These are phyloP conservation scores for Saturnia pavonia DNA, from an alignment of 2,888 invertebrate genomes.

Conservation along the genomic window DNA sequence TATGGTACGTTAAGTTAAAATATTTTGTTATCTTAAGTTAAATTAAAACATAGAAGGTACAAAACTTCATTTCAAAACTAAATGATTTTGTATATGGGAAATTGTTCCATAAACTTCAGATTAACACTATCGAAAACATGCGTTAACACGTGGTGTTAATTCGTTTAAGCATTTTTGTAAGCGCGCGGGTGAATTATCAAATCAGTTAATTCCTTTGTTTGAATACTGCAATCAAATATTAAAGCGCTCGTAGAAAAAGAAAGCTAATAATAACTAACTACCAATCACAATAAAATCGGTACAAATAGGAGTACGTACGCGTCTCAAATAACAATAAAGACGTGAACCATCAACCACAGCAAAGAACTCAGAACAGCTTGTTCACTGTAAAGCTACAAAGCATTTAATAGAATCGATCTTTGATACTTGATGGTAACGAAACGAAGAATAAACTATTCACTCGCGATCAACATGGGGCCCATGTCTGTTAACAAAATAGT, in stretches of 20 bases:
- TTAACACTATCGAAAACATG: conserved; percentile 40
- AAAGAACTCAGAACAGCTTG: background rate
- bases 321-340: conserved; percentile 41
- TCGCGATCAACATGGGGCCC: too few relatives aligned
- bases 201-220: background rate
- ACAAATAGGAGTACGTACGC: conserved; percentile 27
- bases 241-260: background rate
- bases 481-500: too few relatives aligned
- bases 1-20: too few relatives aligned
- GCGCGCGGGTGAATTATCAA: background rate
- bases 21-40: too few relatives aligned
- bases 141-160: conserved; percentile 39
- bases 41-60: too few relatives aligned
- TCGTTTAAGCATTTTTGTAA: conserved; percentile 33
- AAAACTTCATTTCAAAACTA: too few relatives aligned
- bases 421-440: too few relatives aligned
- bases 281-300: conserved; percentile 17
- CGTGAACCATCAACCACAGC: conserved; percentile 32
- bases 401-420: too few relatives aligned
- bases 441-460: too few relatives aligned
- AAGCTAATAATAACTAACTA: conserved; percentile 42
- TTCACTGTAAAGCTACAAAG: background rate
- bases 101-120: conserved; percentile 47
- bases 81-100: conserved; percentile 42
- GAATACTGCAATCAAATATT: background rate